phyloP scores from a whole-genome alignment of 2,888 invertebrate species.

The Harpagoxenus sublaevis region DNA sequence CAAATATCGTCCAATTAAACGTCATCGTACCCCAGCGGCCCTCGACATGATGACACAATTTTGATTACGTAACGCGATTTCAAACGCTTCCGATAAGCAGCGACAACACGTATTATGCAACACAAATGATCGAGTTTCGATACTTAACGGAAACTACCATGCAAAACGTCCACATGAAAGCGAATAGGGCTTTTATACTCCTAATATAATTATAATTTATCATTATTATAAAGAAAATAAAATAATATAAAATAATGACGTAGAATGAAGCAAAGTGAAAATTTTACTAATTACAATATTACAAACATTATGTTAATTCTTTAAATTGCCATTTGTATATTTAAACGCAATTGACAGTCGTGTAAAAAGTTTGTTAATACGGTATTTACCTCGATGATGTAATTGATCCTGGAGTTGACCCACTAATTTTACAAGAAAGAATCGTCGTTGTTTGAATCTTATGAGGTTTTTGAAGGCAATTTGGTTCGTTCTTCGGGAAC shows the following conservation, averaged over 20 bases:
- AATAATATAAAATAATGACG: neutral
- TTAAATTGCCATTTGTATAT: neutral
- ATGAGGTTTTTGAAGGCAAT: neutral
- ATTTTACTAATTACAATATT: neutral
- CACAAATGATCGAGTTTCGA: neutral
- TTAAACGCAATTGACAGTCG: neutral
- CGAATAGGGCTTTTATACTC: neutral
- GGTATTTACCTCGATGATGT: neutral
- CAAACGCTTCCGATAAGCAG: conserved; percentile 27
- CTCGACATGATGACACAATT: conserved; percentile 44
- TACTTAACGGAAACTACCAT: neutral
- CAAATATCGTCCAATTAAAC: conserved; percentile 73
- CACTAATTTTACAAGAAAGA: conserved; percentile 2
- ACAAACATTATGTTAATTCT: neutral
- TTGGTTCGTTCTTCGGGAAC: neutral
- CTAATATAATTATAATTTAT: neutral
- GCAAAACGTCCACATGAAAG: neutral
- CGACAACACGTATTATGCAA: neutral
- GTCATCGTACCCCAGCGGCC: conserved; percentile 37
- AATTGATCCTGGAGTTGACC: neutral
- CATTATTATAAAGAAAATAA: neutral
- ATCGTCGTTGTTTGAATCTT: neutral
- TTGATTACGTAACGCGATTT: conserved; percentile 44
- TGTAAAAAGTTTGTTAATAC: neutral
- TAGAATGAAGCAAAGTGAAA: too few relatives aligned